These are phyloP conservation scores for Thryonomys swinderianus DNA, from an alignment of 2,113 vertebrate genomes.

Conservation along the genomic window DNA sequence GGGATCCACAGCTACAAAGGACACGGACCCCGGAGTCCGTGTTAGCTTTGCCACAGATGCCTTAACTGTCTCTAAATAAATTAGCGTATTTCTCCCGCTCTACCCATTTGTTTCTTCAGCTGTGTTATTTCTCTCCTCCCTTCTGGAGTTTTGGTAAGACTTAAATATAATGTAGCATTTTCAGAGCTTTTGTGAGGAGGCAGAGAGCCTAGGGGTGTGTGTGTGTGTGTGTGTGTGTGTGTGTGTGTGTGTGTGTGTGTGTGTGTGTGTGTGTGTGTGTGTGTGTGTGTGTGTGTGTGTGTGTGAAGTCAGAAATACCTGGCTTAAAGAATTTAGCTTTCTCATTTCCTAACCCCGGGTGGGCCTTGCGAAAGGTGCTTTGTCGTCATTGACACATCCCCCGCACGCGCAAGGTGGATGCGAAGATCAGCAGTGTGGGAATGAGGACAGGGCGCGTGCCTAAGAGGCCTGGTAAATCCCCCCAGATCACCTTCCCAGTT, in stretches of 20 bases:
- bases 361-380: neutral
- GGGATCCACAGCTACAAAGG: neutral
- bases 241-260: too few species aligned
- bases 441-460: slow-evolving; percentile 28
- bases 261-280: too few species aligned
- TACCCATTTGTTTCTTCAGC: slow-evolving; percentile 65
- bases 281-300: too few species aligned
- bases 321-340: slow-evolving; percentile 21
- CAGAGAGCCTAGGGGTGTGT: neutral
- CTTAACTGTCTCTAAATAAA: slow-evolving; percentile 61
- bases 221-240: too few species aligned
- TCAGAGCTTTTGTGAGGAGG: slow-evolving; percentile 51
- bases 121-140: slow-evolving; percentile 24
- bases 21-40: slow-evolving; percentile 1
- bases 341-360: neutral
- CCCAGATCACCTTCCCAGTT: neutral
- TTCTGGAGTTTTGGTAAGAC: slow-evolving; percentile 17
- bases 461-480: neutral
- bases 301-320: slow-evolving; percentile 46
- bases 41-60: slow-evolving; percentile 62
- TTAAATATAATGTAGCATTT: slow-evolving; percentile 40
- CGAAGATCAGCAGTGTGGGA: neutral
- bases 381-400: neutral
- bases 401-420: neutral
- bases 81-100: slow-evolving; percentile 57